These are phyloP conservation scores for Syncerus caffer DNA, from an alignment of 2,797 vertebrate species.

Conservation along the genomic window DNA sequence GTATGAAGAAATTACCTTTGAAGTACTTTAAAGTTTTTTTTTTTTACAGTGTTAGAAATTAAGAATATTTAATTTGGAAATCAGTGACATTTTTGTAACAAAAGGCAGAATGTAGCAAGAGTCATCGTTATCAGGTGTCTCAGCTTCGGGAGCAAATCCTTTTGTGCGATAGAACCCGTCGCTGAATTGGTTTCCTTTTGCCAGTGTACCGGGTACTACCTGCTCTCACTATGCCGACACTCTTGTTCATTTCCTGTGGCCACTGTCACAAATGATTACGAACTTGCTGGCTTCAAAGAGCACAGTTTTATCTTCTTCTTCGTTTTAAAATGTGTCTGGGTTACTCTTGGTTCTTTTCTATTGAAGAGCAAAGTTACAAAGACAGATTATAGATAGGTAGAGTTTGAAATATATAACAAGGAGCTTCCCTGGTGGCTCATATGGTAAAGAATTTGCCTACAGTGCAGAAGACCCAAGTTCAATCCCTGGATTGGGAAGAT, in stretches of 20 bases:
- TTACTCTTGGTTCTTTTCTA: neutral
- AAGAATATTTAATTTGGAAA: neutral
- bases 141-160: neutral
- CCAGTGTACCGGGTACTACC: neutral
- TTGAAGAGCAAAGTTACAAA: neutral
- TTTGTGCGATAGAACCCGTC: fast-evolving
- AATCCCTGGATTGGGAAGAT: neutral
- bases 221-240: neutral
- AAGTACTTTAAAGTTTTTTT: neutral
- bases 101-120: neutral
- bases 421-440: neutral
- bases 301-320: neutral
- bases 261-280: neutral
- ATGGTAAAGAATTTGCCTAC: neutral
- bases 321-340: neutral
- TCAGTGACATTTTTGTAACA: neutral
- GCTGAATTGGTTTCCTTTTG: neutral
- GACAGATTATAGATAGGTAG: neutral
- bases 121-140: fast-evolving
- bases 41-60: neutral
- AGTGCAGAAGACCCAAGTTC: neutral
- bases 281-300: neutral
- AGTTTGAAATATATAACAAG: neutral
- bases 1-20: neutral
- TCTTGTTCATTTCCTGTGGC: neutral